Base-by-base conservation (phyloP, 1,140 invertebrate genomes). In the Macrocentrus cingulum region DNA sequence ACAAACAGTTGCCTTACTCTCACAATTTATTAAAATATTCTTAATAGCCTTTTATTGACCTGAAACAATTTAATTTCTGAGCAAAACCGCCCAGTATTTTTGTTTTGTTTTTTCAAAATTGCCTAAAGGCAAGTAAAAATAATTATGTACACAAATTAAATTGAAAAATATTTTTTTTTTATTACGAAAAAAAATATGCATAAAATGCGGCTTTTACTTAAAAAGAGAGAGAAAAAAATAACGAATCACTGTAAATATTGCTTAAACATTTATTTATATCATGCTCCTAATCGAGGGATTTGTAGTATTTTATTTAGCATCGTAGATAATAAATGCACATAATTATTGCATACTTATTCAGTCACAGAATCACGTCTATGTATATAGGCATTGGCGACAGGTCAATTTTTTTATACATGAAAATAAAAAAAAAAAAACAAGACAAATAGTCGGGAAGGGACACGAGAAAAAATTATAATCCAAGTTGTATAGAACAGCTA, bases 201-300 rank as follows among this genome's bases (percentile, higher is more conserved):
- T 52, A 15, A 49, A 62, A 48, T 67, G 59, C 77, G 74, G 76
- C 74, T 75, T 77, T 75, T 79, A 77, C 75, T 79, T 79, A 77
- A 77, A 70, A 45, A 58, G 61, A 50, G 58, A 56, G 59, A 51
- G 44, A 39, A 39, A 15, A 39, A 34, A 39, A 3, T 4, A n/a
- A 39, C 13, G 13, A 39, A n/a, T 61, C 56, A 71, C 54, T 79
- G 72, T 80, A 76, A 65, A 77, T 77, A 79, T 59, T 66, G 73
- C 74, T 77, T 78, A 69, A 67, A 74, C 74, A 79, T 77, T 77
- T 79, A 78, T 80, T 77, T 79, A 80, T 78, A 75, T 66, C 61
- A 62, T 74, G 71, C 70, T 75, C 76, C 19, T 72, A 70, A 74
- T 66, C 62, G 71, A 64, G 62, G 64, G 65, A 50, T 41, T 63